Conservation (phyloP, 2,113 vertebrate species). For the Coturnix japonica region DNA sequence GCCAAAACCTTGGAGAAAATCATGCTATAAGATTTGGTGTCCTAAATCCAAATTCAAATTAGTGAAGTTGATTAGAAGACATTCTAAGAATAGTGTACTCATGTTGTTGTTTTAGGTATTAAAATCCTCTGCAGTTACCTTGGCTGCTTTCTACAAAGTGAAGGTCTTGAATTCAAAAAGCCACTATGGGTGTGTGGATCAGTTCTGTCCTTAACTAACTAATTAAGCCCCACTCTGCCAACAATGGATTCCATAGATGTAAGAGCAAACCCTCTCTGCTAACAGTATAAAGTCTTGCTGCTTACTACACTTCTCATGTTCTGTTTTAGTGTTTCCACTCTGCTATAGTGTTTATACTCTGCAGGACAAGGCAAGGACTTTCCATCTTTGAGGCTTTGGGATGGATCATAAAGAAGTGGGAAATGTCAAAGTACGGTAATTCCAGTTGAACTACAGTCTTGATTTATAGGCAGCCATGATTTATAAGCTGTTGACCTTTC, state of each 20-base stretch:
- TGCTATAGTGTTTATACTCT: background rate
- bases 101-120: background rate
- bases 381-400: background rate
- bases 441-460: background rate
- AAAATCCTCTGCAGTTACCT: constrained; percentile 22
- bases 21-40: background rate
- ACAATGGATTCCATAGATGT: background rate
- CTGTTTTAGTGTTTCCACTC: background rate
- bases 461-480: background rate
- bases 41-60: constrained; percentile 18
- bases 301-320: background rate
- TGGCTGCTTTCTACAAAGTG: background rate
- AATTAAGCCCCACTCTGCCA: background rate
- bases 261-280: background rate
- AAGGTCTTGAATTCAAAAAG: constrained; percentile 13
- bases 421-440: background rate
- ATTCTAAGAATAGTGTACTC: background rate
- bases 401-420: background rate
- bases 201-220: constrained; percentile 25
- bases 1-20: constrained; percentile 8
- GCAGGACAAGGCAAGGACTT: background rate
- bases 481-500: background rate
- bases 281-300: background rate
- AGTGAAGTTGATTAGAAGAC: constrained; percentile 38
- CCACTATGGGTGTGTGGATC: background rate